Evolutionary conservation across 2,797 vertebrate genomes (phyloP).

Genomic region (Botia almorhae): DNA sequence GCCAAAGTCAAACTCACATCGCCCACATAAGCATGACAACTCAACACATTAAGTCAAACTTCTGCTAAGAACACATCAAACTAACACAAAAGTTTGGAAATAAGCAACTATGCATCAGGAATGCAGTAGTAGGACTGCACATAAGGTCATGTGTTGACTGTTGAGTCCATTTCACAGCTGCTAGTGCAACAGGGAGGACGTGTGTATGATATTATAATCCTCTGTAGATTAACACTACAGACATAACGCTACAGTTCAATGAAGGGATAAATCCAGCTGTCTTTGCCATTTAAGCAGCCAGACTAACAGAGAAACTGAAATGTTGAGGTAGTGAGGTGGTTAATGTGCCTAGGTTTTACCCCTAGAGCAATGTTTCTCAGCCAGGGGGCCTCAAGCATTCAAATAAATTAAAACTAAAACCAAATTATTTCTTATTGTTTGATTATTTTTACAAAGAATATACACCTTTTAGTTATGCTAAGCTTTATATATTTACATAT

Average conservation of each 20-base stretch:
- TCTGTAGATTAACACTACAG: slow-evolving; percentile 26
- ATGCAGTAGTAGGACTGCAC: neutral
- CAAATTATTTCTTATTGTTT: too few relatives aligned
- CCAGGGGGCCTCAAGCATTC: too few relatives aligned
- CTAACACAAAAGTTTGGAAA: neutral
- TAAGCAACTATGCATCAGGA: slow-evolving; percentile 1
- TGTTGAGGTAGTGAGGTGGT: neutral
- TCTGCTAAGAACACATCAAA: neutral
- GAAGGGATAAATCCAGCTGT: slow-evolving; percentile 44
- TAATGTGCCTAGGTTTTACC: too few relatives aligned
- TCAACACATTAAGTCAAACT: neutral
- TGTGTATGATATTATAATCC: slow-evolving; percentile 36
- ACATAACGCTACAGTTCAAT: slow-evolving; percentile 16
- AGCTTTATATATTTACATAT: too few relatives aligned
- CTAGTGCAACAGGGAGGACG: slow-evolving; percentile 7
- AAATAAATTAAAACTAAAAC: too few relatives aligned
- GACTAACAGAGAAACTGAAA: slow-evolving; percentile 15
- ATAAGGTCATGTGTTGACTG: slow-evolving; percentile 13
- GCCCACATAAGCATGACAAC: too few relatives aligned
- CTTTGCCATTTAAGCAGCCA: slow-evolving; percentile 30
- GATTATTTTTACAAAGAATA: too few relatives aligned
- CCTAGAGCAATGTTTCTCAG: too few relatives aligned
- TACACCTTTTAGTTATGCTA: too few relatives aligned
- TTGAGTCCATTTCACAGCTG: slow-evolving; percentile 12
- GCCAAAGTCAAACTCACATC: neutral